Conservation (phyloP, 1,140 invertebrate genomes). For the Zaprionus ornatus region DNA sequence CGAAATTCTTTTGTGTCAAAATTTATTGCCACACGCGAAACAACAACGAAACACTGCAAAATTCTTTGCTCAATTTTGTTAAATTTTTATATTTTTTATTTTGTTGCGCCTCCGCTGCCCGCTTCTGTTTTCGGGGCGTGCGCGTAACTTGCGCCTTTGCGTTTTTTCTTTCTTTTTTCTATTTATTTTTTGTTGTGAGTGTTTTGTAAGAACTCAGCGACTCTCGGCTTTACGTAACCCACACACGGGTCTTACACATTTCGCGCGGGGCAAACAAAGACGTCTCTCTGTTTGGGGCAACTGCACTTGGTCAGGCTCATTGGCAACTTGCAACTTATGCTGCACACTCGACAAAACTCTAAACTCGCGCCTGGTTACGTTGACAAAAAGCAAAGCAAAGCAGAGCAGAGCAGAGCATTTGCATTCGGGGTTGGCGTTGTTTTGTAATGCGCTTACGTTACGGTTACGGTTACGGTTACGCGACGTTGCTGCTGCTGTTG, state of each 20-base stretch:
- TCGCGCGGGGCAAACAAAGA: constrained; percentile 15
- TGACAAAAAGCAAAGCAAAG: constrained; percentile 29
- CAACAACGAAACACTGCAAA: constrained; percentile 60
- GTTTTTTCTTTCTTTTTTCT: constrained; percentile 35
- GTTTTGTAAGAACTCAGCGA: constrained; percentile 77
- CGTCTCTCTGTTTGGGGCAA: constrained; percentile 10
- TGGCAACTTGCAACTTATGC: constrained; percentile 21
- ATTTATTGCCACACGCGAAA: constrained; percentile 76
- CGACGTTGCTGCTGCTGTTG: constrained; percentile 40
- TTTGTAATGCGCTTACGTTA: constrained; percentile 77
- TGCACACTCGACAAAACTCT: not conserved
- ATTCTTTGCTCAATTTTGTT: constrained; percentile 58
- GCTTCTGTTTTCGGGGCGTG: constrained; percentile 45
- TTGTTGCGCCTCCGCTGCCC: constrained; percentile 28
- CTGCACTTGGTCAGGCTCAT: constrained; percentile 10
- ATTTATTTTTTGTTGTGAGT: constrained; percentile 40
- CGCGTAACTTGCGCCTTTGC: constrained; percentile 64
- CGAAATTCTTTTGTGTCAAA: constrained; percentile 55
- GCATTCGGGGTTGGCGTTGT: constrained; percentile 44
- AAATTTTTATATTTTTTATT: constrained; percentile 46
- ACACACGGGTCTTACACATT: constrained; percentile 57
- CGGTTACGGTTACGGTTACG: constrained; percentile 46
- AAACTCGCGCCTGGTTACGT: constrained; percentile 32
- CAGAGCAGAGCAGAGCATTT: constrained; percentile 6
- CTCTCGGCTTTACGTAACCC: constrained; percentile 77